Percentiles rank a stretch among this genome's conserved stretches.
Conservation (phyloP, 2,888 invertebrate genomes). For the Thecophora atra region DNA sequence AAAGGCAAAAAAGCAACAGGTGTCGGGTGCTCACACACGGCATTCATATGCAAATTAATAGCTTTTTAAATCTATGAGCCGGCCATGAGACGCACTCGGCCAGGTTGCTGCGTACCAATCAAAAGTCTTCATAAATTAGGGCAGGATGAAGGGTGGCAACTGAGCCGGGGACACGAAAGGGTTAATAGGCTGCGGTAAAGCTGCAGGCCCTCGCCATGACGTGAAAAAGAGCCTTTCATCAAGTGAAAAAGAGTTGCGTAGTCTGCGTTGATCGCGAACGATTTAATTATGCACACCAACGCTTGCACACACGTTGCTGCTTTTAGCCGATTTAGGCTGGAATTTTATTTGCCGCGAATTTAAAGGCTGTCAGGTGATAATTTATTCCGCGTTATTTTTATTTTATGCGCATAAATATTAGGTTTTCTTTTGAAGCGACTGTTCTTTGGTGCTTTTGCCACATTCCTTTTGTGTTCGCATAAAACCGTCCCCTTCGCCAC, state of each 20-base stretch:
- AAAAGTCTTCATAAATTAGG: slow-evolving; percentile 32
- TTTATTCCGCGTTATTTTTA: slow-evolving; percentile 42
- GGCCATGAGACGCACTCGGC: background rate
- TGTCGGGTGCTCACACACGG: slow-evolving; percentile 25
- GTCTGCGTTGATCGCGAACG: slow-evolving; percentile 19
- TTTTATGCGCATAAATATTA: slow-evolving; percentile 40
- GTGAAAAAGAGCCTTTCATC: background rate
- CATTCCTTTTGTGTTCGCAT: background rate
- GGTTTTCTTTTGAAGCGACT: slow-evolving; percentile 17
- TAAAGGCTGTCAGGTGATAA: slow-evolving; percentile 48
- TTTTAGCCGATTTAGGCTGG: background rate
- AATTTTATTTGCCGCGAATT: background rate
- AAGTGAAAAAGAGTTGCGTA: background rate
- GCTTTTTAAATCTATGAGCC: background rate
- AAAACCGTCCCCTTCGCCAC: background rate
- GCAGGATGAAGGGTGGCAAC: background rate
- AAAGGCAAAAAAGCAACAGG: slow-evolving; percentile 16
- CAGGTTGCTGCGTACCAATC: slow-evolving; percentile 19
- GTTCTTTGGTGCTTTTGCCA: background rate
- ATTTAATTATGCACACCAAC: slow-evolving; percentile 29
- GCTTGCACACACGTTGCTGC: slow-evolving; percentile 1
- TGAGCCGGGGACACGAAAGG: background rate
- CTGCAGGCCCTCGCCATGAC: background rate
- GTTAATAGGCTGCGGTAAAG: background rate
- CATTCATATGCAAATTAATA: slow-evolving; percentile 35